phyloP scores from a whole-genome alignment of 2,888 invertebrate genomes.

The Drosophila silvestris region DNA sequence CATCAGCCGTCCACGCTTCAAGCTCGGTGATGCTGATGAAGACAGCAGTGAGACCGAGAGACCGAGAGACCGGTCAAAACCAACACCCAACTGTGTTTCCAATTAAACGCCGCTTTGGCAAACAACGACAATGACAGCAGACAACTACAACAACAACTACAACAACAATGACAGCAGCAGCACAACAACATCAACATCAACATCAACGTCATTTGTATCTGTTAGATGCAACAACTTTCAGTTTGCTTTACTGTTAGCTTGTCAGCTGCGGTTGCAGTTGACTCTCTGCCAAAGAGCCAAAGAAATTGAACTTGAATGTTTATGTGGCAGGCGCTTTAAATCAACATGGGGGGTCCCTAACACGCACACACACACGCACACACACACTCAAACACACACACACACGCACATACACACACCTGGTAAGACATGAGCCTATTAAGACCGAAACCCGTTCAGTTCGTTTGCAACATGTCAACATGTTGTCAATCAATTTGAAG shows the following conservation, averaged over 20 bases:
- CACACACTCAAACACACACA: too few relatives aligned
- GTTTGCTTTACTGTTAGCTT: constrained; percentile 74
- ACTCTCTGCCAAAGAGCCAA: constrained; percentile 31
- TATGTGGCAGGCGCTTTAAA: constrained; percentile 60
- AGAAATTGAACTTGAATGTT: constrained; percentile 79
- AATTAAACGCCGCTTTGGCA: constrained; percentile 74
- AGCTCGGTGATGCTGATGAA: constrained; percentile 52
- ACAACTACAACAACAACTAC: constrained; percentile 35
- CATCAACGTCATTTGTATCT: constrained; percentile 51
- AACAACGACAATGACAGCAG: constrained; percentile 41
- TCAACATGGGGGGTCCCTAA: constrained; percentile 40
- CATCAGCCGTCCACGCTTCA: constrained; percentile 75
- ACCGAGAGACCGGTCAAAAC: constrained; percentile 68
- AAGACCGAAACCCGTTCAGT: constrained; percentile 21
- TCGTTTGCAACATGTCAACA: constrained; percentile 57
- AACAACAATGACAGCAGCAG: constrained; percentile 18
- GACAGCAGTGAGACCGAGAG: constrained; percentile 59
- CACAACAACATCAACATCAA: constrained; percentile 30
- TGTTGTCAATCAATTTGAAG: constrained; percentile 52
- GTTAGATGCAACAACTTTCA: constrained; percentile 75
- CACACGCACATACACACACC: background rate
- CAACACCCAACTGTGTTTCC: constrained; percentile 82
- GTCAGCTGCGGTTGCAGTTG: constrained; percentile 26
- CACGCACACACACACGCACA: background rate
- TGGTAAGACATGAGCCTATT: constrained; percentile 3